These are phyloP conservation scores for Scarus forsteni DNA, from an alignment of 2,797 vertebrate species.

Conservation along the genomic window DNA sequence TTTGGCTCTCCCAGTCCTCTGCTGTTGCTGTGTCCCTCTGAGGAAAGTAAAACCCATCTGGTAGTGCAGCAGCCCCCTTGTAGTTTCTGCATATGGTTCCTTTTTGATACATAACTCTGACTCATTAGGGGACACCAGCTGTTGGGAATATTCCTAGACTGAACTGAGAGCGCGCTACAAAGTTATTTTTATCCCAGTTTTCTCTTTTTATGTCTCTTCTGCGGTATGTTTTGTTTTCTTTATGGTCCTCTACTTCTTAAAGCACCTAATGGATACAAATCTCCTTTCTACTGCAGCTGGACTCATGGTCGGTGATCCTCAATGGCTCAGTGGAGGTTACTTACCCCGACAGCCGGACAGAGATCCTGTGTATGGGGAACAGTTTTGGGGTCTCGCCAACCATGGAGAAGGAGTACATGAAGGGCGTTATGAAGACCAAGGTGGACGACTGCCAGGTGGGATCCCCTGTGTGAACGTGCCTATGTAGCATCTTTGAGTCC, in stretches of 20 bases:
- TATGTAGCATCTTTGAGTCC: no score
- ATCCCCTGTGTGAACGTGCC: background rate
- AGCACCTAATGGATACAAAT: background rate
- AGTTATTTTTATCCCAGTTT: background rate
- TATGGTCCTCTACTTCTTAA: background rate
- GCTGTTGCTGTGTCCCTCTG: conserved; percentile 17
- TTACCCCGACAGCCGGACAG: conserved; percentile 92
- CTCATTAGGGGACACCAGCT: conserved; percentile 59
- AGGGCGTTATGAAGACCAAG: conserved; percentile 98
- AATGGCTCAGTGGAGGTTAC: conserved; percentile 98
- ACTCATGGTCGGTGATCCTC: conserved; percentile 99
- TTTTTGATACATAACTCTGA: conserved; percentile 55
- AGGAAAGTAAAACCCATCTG: conserved; percentile 59
- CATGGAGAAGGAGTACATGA: conserved; percentile 99
- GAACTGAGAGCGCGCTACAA: conserved; percentile 2
- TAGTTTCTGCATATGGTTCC: conserved; percentile 38
- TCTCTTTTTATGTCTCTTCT: background rate
- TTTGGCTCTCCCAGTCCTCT: conserved; percentile 9
- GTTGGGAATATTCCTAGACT: conserved; percentile 28
- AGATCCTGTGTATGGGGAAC: conserved; percentile 98
- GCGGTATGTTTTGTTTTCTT: background rate
- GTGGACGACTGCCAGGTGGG: conserved; percentile 99
- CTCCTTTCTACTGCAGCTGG: conserved; percentile 84
- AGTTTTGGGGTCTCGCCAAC: conserved; percentile 99
- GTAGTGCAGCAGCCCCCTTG: conserved; percentile 36